Base-by-base conservation (phyloP, 2,888 invertebrate species). In the Dimorphilus gyrociliatus region DNA sequence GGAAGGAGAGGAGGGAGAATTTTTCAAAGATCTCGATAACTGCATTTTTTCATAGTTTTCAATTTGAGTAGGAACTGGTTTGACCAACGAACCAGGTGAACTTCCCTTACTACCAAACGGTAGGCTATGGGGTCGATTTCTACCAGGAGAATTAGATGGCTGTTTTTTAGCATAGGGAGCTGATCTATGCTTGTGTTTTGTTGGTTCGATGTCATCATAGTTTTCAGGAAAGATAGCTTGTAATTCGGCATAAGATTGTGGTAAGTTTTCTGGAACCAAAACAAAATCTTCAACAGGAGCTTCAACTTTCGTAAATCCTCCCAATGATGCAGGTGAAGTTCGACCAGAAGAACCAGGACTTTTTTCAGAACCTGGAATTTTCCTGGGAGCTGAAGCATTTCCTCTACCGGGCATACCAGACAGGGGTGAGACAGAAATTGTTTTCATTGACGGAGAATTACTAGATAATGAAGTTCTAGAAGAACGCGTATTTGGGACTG, bases 31-130 rank as follows among this genome's bases (percentile, higher is more conserved):
- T n/a, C n/a, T n/a, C n/a, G n/a, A n/a, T n/a, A n/a, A n/a, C 33
- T 53, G 51, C 24, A 70, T 66, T 36, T 64, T 59, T 38, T 66
- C 57, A 42, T 64, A 71, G 7, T 67, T 65, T 32, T 68, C 69
- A 36, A 68, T 61, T 50, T 74, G 74, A 6, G 74, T 70, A 7
- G 79, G 78, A 29, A 79, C 78, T 3, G 78, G 78, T 40, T 78
- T 74, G 4, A 79, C 78, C 53, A 78, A 77, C 4, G 76, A 47
- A n/a, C 46, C 32, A 10, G 42, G 37, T 8, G 41, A 36, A 25
- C 36, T 35, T 23, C 25, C 31, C 5, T 41, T 40, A 12, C 41
- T 41, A 23, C 32, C 36, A 25, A 46, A 47, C 30, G 44, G 44
- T 23, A 49, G 42, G 13, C 46, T 42, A 8, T 44, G 43, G 12